A percentile compares a stretch with the other conserved stretches of the same genome.
Conservation (phyloP, 64 coral and sea anemone species). For the Stichodactyla mertensii region DNA sequence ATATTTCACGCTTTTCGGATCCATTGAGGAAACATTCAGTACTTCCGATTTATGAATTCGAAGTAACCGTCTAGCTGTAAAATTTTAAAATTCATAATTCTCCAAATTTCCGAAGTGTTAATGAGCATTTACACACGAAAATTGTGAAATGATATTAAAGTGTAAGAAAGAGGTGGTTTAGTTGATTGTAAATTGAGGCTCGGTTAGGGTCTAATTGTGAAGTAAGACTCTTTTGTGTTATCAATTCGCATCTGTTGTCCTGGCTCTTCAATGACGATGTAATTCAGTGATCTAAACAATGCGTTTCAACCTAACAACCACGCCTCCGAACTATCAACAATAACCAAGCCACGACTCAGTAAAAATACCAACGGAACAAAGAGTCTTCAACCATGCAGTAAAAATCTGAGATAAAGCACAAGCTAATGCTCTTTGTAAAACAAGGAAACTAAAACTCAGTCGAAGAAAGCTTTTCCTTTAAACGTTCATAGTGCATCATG, state of each 20-base stretch:
- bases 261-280: constrained; percentile 1
- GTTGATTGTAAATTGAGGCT: background rate
- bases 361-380: background rate
- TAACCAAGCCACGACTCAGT: background rate
- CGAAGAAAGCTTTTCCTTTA: background rate
- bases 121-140: constrained; percentile 4
- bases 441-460: background rate
- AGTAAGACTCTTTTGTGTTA: constrained; percentile 3
- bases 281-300: constrained; percentile 4
- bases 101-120: background rate
- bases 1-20: too few species aligned
- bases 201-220: constrained; percentile 10
- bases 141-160: background rate
- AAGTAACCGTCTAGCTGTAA: background rate
- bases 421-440: background rate
- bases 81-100: background rate
- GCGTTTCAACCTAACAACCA: background rate
- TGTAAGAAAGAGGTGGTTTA: background rate
- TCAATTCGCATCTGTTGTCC: constrained; percentile 2
- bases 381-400: background rate
- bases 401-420: background rate
- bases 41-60: background rate
- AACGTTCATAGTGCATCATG: background rate
- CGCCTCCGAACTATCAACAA: constrained; percentile 3
- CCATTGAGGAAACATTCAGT: too few species aligned